Percentiles rank a stretch among this genome's conserved stretches.
phyloP scores from a whole-genome alignment of 2,888 invertebrate species.

The Sesamia inferens region DNA sequence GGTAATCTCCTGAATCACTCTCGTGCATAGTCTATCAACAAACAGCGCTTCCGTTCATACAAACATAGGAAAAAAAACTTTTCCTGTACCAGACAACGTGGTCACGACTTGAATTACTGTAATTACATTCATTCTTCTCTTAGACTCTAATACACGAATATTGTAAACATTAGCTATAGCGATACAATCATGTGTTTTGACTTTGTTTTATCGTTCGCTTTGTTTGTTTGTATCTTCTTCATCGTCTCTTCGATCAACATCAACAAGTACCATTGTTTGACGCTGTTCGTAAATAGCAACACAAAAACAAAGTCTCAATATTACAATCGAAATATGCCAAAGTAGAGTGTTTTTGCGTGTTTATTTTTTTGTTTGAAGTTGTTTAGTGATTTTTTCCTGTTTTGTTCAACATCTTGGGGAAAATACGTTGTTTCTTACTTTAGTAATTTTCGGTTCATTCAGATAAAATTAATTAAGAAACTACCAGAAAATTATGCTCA shows the following conservation, averaged over 20 bases:
- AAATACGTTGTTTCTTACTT: constrained; percentile 4
- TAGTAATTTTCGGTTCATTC: background rate
- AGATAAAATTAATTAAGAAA: constrained; percentile 11
- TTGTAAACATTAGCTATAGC: constrained; percentile 36
- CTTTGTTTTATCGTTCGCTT: constrained; percentile 30
- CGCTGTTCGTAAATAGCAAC: constrained; percentile 7
- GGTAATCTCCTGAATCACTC: constrained; percentile 78
- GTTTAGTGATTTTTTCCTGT: constrained; percentile 17
- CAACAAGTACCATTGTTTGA: constrained; percentile 16
- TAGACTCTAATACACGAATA: constrained; percentile 41
- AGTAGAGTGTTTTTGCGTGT: constrained; percentile 2
- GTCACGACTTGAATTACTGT: constrained; percentile 73
- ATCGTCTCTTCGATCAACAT: constrained; percentile 24
- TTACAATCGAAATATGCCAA: constrained; percentile 8
- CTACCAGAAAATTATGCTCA: constrained; percentile 1
- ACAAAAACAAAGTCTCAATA: constrained; percentile 6
- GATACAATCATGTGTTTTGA: constrained; percentile 48
- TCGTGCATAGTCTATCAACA: constrained; percentile 77
- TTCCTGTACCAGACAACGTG: constrained; percentile 69
- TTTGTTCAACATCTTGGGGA: constrained; percentile 22
- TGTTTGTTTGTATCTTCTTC: constrained; percentile 33
- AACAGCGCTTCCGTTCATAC: constrained; percentile 77
- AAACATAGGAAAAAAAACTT: constrained; percentile 72
- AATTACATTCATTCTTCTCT: constrained; percentile 67
- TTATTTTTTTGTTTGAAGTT: constrained; percentile 13